These are phyloP conservation scores for Telenomus remus DNA, from an alignment of 1,140 invertebrate species.

Conservation along the genomic window DNA sequence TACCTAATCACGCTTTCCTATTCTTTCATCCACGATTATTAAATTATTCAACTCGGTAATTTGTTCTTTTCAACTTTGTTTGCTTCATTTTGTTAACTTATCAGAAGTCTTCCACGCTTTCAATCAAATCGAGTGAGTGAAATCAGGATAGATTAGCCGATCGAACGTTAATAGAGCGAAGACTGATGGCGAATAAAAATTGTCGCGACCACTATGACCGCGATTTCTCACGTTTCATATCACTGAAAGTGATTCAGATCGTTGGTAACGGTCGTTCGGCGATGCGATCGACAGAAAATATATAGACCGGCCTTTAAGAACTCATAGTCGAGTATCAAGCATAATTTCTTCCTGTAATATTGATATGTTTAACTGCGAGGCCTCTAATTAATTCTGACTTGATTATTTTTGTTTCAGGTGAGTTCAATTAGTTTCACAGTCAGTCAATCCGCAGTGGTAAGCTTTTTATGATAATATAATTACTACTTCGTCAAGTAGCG, in stretches of 20 bases:
- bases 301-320: too few relatives aligned
- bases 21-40: neutral
- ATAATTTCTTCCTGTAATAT: too few relatives aligned
- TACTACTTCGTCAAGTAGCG: too few relatives aligned
- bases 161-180: constrained; percentile 3
- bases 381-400: constrained; percentile 4
- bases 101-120: constrained; percentile 4
- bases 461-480: neutral
- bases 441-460: constrained; percentile 6
- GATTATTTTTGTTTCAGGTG: constrained; percentile 25
- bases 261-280: too few relatives aligned
- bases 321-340: constrained; percentile 1
- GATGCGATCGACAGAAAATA: too few relatives aligned
- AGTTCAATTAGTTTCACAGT: constrained; percentile 22
- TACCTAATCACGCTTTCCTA: neutral
- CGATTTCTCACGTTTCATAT: neutral
- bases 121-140: neutral
- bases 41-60: too few relatives aligned
- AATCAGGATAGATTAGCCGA: constrained; percentile 20
- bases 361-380: neutral
- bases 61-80: too few relatives aligned
- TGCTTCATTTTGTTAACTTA: too few relatives aligned
- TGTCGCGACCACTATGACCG: neutral
- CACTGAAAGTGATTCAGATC: too few relatives aligned
- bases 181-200: constrained; percentile 16